Conservation (phyloP, 2,888 invertebrate species). For the Agriopis marginaria region DNA sequence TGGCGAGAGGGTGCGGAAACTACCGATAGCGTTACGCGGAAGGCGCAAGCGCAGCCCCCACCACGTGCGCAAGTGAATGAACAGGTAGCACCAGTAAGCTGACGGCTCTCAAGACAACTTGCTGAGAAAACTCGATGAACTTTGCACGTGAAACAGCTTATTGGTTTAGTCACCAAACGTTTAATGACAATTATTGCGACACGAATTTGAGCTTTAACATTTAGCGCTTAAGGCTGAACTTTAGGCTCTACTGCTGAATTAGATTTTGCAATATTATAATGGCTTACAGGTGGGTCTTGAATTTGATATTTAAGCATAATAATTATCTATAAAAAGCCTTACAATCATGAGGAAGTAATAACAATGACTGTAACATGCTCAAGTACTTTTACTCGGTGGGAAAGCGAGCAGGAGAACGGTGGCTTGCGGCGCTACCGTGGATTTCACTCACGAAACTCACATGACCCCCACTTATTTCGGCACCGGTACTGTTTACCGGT, state of each 20-base stretch:
- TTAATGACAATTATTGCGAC: conserved; percentile 27
- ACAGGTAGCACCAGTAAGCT: conserved; percentile 79
- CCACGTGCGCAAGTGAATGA: conserved; percentile 78
- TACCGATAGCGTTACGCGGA: conserved; percentile 85
- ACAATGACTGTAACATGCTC: conserved; percentile 44
- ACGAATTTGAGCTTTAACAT: conserved; percentile 31
- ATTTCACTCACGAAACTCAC: conserved; percentile 79
- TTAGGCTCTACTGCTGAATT: not conserved
- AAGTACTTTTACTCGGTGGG: conserved; percentile 66
- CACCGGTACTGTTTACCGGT: conserved; percentile 71
- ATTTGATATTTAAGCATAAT: not conserved
- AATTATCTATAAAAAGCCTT: conserved; percentile 6
- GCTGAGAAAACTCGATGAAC: conserved; percentile 50
- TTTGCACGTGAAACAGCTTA: conserved; percentile 45
- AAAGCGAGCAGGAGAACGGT: conserved; percentile 69
- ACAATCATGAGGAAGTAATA: conserved; percentile 37
- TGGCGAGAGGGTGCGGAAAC: conserved; percentile 82
- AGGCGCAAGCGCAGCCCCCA: conserved; percentile 78
- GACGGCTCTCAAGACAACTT: conserved; percentile 52
- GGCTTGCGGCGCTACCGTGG: conserved; percentile 82
- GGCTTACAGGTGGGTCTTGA: conserved; percentile 31
- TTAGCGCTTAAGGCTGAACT: conserved; percentile 16
- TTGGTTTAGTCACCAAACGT: conserved; percentile 33
- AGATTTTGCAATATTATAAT: conserved; percentile 29
- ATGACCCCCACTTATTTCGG: conserved; percentile 74